Percentiles rank a stretch among this genome's conserved stretches.
phyloP scores from a whole-genome alignment of 2,888 invertebrate genomes.

The Xestia ashworthii region DNA sequence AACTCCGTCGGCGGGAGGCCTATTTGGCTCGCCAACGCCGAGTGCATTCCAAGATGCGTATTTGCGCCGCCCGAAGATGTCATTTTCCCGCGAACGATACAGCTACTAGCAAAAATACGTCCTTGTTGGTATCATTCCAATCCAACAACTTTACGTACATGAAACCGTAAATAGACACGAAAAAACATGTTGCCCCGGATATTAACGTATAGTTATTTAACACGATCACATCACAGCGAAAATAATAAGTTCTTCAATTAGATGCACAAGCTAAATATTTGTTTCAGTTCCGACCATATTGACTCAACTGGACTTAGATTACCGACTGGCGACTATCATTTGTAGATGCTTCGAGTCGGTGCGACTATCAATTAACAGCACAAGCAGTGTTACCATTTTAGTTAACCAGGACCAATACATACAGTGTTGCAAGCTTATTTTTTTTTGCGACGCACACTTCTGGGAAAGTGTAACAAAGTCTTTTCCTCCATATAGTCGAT shows the following conservation, averaged over 20 bases:
- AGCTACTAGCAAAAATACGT: conserved; percentile 69
- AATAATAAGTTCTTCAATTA: conserved; percentile 30
- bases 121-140: conserved; percentile 76
- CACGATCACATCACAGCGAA: conserved; percentile 52
- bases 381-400: conserved; percentile 21
- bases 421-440: conserved; percentile 32
- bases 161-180: conserved; percentile 44
- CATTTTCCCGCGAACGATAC: conserved; percentile 75
- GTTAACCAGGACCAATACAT: background rate
- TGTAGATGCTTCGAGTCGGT: no score
- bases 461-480: conserved; percentile 2
- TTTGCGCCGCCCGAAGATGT: conserved; percentile 79
- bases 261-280: conserved; percentile 25
- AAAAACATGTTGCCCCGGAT: conserved; percentile 46
- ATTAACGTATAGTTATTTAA: conserved; percentile 11
- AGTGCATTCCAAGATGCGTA: conserved; percentile 75
- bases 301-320: conserved; percentile 24
- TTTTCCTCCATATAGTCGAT: conserved; percentile 27
- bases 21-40: conserved; percentile 75
- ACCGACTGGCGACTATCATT: background rate
- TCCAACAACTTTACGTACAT: conserved; percentile 65
- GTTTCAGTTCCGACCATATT: conserved; percentile 26
- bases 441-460: background rate
- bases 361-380: conserved; percentile 37
- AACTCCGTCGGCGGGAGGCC: conserved; percentile 75